phyloP scores from a whole-genome alignment of 2,113 vertebrate genomes.

The Neotoma lepida region DNA sequence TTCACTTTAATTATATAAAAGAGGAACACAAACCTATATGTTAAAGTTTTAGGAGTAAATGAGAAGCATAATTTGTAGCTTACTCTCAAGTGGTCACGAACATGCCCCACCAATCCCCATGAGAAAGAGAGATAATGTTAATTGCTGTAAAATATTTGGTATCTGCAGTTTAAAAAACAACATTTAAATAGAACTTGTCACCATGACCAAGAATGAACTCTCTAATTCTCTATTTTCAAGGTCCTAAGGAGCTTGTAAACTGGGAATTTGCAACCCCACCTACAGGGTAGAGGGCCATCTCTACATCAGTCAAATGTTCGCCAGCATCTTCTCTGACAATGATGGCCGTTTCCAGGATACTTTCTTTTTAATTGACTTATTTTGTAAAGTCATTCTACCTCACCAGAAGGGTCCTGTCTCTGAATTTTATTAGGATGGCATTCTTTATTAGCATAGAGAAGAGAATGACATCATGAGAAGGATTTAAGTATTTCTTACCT shows the following conservation, averaged over 20 bases:
- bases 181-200: neutral
- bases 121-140: neutral
- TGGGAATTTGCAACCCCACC: neutral
- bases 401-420: constrained; percentile 1
- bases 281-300: neutral
- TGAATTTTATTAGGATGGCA: constrained; percentile 42
- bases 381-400: constrained; percentile 60
- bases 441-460: constrained; percentile 42
- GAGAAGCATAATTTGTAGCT: neutral
- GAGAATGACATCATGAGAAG: constrained; percentile 54
- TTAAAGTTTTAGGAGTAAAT: neutral
- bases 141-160: neutral
- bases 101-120: too few relatives aligned
- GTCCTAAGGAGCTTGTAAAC: neutral
- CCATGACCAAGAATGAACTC: neutral
- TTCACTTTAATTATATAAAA: neutral
- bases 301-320: neutral
- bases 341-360: constrained; percentile 4
- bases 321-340: neutral
- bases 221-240: constrained; percentile 16
- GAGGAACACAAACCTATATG: neutral
- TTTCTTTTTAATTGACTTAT: constrained; percentile 54
- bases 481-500: constrained; percentile 71
- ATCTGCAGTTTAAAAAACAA: neutral
- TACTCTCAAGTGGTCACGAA: neutral